Base-by-base conservation (phyloP, 2,113 vertebrate genomes). In the Symphodus melops region DNA sequence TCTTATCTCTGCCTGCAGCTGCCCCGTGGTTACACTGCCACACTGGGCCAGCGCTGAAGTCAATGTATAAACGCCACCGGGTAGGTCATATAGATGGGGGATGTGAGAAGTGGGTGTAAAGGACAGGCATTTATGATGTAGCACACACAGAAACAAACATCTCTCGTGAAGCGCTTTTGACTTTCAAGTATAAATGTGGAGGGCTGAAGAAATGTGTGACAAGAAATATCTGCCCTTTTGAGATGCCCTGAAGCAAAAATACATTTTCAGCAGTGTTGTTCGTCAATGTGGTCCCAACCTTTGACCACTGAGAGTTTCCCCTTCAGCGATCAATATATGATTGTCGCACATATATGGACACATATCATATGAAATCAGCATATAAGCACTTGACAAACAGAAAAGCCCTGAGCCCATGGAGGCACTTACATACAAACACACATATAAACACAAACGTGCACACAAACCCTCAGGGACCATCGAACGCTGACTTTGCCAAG, bases 1-100 rank as follows among this genome's bases (percentile, higher is more conserved):
- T 89, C 88, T 91, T 91, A 92, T 91, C 91, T 90, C 74, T 44
- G 84, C 65, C 72, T 75, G 82, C 87, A 90, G 86, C 88, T 82
- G 85, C 85, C 77, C 66, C 13, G 44, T 82, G 79, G 81, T 85
- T 66, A 71, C 11, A 3, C 57, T 63, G 68, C 54, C 68, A 86
- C 81, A 69, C 67, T 77, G 78, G 81, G 73, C 17, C 25, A 82
- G 56, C 21, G 14, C 65, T 64, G 88, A 82, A 86, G 86, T 88
- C 85, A 89, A 42, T 64, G 71, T 81, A 72, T 74, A 81, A 63
- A 54, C n/a, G 20, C 81, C 56, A 20, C 42, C 4, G 59, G 83
- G 76, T 79, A 85, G 88, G 81, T 84, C 21, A 28, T 49, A 59
- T 69, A 62, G 51, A 74, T n/a, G 13, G 37, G 55, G 78, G 33